phyloP scores from a whole-genome alignment of 2,888 invertebrate species.

The Netelia virgata region DNA sequence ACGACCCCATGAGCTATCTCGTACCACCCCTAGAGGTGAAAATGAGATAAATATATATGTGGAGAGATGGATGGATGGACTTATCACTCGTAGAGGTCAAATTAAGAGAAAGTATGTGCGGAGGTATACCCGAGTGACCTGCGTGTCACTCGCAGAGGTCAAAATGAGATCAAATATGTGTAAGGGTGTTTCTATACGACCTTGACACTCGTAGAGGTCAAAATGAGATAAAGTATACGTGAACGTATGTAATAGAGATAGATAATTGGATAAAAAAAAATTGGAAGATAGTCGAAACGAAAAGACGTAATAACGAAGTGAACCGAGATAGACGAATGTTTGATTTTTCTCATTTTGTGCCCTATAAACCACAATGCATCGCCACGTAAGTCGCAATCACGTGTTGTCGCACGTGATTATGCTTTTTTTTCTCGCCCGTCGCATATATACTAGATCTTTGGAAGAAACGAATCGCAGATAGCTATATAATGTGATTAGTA shows the following conservation, averaged over 20 bases:
- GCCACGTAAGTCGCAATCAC: constrained; percentile 74
- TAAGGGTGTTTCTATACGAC: neutral
- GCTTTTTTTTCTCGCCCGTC: constrained; percentile 57
- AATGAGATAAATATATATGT: constrained; percentile 6
- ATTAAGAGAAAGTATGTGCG: too few relatives aligned
- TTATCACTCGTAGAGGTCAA: constrained; percentile 26
- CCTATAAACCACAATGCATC: constrained; percentile 58
- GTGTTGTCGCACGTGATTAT: constrained; percentile 47
- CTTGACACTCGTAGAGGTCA: constrained; percentile 29
- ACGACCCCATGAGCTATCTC: constrained; percentile 23
- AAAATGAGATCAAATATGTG: constrained; percentile 1
- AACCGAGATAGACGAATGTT: constrained; percentile 40
- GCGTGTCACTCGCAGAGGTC: constrained; percentile 25
- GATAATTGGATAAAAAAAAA: constrained; percentile 7
- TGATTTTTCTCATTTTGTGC: constrained; percentile 32
- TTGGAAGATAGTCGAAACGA: neutral
- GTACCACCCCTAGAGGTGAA: constrained; percentile 19
- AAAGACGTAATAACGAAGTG: constrained; percentile 40
- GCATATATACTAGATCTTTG: constrained; percentile 69
- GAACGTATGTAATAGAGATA: neutral
- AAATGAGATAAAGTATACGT: neutral
- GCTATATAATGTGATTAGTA: constrained; percentile 64
- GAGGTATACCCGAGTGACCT: neutral
- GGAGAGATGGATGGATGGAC: neutral
- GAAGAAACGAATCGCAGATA: constrained; percentile 64